Percentiles rank a stretch among this genome's conserved stretches.
phyloP scores from a whole-genome alignment of 2,888 invertebrate genomes.

The Orgyia antiqua region DNA sequence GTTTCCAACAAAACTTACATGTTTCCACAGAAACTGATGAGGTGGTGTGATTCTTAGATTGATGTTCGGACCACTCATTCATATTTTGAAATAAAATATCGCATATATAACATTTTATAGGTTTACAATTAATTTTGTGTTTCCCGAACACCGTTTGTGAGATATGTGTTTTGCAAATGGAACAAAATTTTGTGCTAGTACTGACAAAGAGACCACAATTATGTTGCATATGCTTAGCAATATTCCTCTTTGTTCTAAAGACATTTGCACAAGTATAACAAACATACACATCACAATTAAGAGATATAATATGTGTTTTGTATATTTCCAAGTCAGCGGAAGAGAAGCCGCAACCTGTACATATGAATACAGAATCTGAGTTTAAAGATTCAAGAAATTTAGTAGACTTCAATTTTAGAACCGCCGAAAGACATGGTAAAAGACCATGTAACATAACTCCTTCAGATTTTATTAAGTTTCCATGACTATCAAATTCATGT shows the following conservation, averaged over 20 bases:
- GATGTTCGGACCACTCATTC: constrained; percentile 40
- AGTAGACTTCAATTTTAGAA: constrained; percentile 40
- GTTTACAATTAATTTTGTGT: constrained; percentile 37
- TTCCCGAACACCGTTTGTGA: constrained; percentile 4
- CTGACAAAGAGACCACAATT: constrained; percentile 6
- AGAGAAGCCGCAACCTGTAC: constrained; percentile 31
- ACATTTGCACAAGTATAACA: constrained; percentile 44
- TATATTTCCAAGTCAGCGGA: constrained; percentile 23
- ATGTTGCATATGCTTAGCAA: constrained; percentile 27
- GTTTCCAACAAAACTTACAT: constrained; percentile 49
- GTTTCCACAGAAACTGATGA: constrained; percentile 30
- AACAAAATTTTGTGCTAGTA: constrained; percentile 19
- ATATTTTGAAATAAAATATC: constrained; percentile 32
- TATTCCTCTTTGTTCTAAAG: constrained; percentile 21
- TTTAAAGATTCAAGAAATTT: constrained; percentile 28
- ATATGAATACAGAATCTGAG: constrained; percentile 23
- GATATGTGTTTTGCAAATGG: constrained; percentile 31
- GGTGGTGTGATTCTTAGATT: constrained; percentile 32
- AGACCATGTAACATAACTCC: constrained; percentile 36
- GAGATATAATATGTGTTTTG: constrained; percentile 35
- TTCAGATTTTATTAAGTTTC: constrained; percentile 24
- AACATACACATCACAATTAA: constrained; percentile 25
- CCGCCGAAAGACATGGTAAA: constrained; percentile 36
- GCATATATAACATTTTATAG: constrained; percentile 44
- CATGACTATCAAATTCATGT: constrained; percentile 33